These are phyloP conservation scores for Pediacus dermestoides DNA, from an alignment of 2,888 invertebrate species.

Conservation along the genomic window DNA sequence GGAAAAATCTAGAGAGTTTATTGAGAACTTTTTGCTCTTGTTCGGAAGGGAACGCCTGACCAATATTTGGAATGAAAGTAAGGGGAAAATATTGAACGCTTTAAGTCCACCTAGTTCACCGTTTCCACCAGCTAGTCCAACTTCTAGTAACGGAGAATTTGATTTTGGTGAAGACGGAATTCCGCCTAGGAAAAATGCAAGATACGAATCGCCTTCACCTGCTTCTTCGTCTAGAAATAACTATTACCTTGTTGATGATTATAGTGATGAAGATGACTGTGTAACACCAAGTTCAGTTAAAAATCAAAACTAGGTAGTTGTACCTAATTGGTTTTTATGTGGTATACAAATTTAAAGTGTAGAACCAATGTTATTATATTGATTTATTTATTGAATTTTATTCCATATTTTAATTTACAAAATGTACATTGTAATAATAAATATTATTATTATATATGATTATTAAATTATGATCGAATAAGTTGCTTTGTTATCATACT, in stretches of 20 bases:
- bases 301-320: too few species aligned
- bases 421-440: too few species aligned
- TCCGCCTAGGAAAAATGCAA: conserved; percentile 46
- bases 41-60: conserved; percentile 87
- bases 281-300: too few species aligned
- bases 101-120: conserved; percentile 87
- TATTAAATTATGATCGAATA: too few species aligned
- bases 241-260: conserved; percentile 39
- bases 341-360: too few species aligned
- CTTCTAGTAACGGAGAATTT: conserved; percentile 42
- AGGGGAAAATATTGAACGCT: conserved; percentile 79
- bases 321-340: too few species aligned
- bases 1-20: conserved; percentile 95
- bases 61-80: conserved; percentile 89
- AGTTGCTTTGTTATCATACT: too few species aligned
- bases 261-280: conserved; percentile 43
- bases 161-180: conserved; percentile 42
- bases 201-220: conserved; percentile 42
- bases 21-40: conserved; percentile 89
- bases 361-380: too few species aligned
- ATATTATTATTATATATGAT: too few species aligned
- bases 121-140: conserved; percentile 41
- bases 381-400: too few species aligned
- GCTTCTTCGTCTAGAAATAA: conserved; percentile 25
- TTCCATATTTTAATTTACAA: too few species aligned